A percentile compares a stretch with the other conserved stretches of the same genome.
phyloP scores from a whole-genome alignment of 2,888 invertebrate species.

The Rhopalosiphum nymphaeae region DNA sequence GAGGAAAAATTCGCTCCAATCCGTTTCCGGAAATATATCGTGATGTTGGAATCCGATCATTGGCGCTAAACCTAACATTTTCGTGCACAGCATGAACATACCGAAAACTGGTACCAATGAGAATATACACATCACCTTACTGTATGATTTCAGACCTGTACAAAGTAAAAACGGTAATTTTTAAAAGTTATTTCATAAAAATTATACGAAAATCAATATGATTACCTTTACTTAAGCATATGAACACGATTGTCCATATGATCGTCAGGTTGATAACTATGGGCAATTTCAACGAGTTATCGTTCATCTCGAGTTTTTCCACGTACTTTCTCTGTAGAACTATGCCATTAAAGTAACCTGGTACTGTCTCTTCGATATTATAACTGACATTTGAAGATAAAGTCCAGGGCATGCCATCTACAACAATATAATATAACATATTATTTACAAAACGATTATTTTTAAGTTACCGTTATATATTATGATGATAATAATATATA shows the following conservation, averaged over 20 bases:
- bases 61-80: constrained; percentile 81
- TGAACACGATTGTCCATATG: constrained; percentile 91
- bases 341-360: constrained; percentile 87
- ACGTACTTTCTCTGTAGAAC: constrained; percentile 79
- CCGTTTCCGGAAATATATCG: constrained; percentile 83
- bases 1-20: constrained; percentile 87
- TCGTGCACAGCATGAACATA: constrained; percentile 80
- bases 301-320: constrained; percentile 70
- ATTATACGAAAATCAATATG: neutral
- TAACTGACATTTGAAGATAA: constrained; percentile 66
- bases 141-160: constrained; percentile 82
- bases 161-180: constrained; percentile 13
- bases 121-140: constrained; percentile 85
- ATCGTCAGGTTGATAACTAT: constrained; percentile 90
- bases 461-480: neutral
- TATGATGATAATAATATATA: neutral
- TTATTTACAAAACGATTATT: neutral
- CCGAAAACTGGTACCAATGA: constrained; percentile 84
- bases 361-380: constrained; percentile 81
- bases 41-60: constrained; percentile 71
- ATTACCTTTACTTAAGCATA: constrained; percentile 85
- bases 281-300: constrained; percentile 84
- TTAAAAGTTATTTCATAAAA: neutral
- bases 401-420: constrained; percentile 65
- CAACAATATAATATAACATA: neutral